Evolutionary conservation across 2,113 vertebrate species (phyloP), one percentile per base, ranked within the genome.

Genomic region (Pterocles burchelli): DNA sequence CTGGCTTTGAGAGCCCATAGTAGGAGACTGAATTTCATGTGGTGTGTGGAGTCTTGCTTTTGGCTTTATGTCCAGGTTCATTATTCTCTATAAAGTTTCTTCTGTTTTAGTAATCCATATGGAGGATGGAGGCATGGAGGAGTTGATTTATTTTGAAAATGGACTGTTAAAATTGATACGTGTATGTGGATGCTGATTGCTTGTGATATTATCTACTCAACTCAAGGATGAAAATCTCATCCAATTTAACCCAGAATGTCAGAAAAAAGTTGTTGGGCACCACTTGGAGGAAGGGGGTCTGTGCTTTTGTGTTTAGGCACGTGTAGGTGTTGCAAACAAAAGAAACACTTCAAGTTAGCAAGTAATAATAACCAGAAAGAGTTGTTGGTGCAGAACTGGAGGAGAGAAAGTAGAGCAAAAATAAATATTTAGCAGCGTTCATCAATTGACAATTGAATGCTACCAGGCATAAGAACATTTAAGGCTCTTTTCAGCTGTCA

Each of bases 401-500:
- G 38, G 82, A 78, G 70, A 75, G n/a, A 78, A 92, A 95, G 76
- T 89, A 84, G 80, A 93, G 73, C 89, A 84, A 93, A 95, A 95
- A 80, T 17, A 95, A 95, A 68, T 68, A 91, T 81, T 93, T 91
- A 92, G 91, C 26, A 57, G 46, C 1, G 0, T 90, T 93, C 83
- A 67, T 84, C 65, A 78, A 49, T 78, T 93, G 94, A 74, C 89
- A 84, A 48, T 48, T 85, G 73, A 92, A 72, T 36, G 52, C 76
- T 75, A 84, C 57, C 80, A 95, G 72, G 65, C 95, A 59, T 96
- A 95, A 97, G 93, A 92, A 89, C 81, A 86, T 96, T 94, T 96
- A 94, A 96, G 51, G 62, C 76, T 96, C 93, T 96, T 96, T 95
- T 95, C 80, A 78, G 83, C 92, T 97, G 91, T 94, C 92, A 52